Evolutionary conservation across 37 sponge, comb jelly and placozoan species (phyloP).

Genomic region (Beroe ovata): DNA sequence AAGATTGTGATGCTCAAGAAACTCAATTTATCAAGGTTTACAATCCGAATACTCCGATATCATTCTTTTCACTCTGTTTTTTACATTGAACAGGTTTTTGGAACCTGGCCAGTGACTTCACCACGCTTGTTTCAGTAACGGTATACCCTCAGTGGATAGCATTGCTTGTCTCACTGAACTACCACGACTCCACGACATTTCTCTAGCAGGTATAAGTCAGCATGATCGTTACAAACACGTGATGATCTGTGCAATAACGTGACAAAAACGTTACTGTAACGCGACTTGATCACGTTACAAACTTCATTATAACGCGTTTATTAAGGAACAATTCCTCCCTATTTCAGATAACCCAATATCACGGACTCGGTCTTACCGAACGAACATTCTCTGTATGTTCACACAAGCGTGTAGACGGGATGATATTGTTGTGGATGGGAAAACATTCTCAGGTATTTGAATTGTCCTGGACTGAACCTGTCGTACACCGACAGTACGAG

Average conservation of each 20-base stretch:
- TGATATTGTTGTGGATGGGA: conserved; percentile 45
- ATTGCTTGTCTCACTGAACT: conserved; percentile 53
- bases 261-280: too few relatives aligned
- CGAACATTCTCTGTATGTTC: conserved; percentile 45
- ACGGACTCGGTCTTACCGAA: background rate
- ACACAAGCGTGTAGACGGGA: conserved; percentile 40
- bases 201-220: conserved; percentile 33
- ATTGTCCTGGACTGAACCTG: too few relatives aligned
- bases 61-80: too few relatives aligned
- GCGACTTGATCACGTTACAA: too few relatives aligned
- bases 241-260: too few relatives aligned
- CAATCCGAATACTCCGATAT: too few relatives aligned
- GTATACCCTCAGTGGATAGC: conserved; percentile 33
- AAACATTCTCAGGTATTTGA: conserved; percentile 30
- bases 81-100: too few relatives aligned
- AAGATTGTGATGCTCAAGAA: conserved; percentile 48
- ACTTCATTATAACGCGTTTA: too few relatives aligned
- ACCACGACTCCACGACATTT: conserved; percentile 55
- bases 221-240: too few relatives aligned
- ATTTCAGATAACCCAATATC: conserved; percentile 40
- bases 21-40: conserved; percentile 1
- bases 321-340: too few relatives aligned
- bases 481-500: too few relatives aligned
- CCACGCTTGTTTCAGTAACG: background rate
- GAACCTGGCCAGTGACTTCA: too few relatives aligned